phyloP scores from a whole-genome alignment of 2,113 vertebrate species.

The Gymnocephalus cernua region DNA sequence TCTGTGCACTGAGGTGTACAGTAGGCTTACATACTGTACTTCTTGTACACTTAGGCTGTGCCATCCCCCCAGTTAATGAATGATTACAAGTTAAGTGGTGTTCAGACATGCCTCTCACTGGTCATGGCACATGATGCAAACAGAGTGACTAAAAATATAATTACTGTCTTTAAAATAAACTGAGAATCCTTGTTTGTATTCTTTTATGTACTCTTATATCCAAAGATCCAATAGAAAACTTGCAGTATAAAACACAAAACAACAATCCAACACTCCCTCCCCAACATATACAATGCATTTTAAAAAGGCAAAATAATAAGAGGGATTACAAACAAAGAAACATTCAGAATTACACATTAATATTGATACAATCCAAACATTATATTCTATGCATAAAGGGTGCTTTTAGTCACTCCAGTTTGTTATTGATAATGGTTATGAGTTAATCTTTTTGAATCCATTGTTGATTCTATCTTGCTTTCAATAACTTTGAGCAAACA shows the following conservation, averaged over 20 bases:
- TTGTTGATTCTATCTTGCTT: not conserved
- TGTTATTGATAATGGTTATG: not conserved
- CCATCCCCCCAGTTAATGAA: slow-evolving; percentile 39
- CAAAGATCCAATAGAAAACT: not conserved
- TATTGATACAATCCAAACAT: not conserved
- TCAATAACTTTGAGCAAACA: not conserved
- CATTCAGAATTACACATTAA: not conserved
- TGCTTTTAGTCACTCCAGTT: not conserved
- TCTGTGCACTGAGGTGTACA: slow-evolving; percentile 22
- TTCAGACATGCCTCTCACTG: not conserved
- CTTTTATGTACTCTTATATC: not conserved
- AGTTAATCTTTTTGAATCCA: not conserved
- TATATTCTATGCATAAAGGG: not conserved
- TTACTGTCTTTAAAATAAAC: slow-evolving; percentile 1
- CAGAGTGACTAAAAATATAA: not conserved
- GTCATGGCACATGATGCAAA: not conserved
- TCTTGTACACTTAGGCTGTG: not conserved
- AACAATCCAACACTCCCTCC: not conserved
- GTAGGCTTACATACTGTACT: not conserved
- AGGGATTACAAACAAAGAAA: not conserved
- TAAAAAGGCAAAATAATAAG: not conserved
- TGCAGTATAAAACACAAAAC: not conserved
- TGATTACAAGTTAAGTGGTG: slow-evolving; percentile 21
- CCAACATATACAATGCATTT: not conserved
- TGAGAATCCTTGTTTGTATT: not conserved